phyloP scores from a whole-genome alignment of 2,113 vertebrate genomes.

The sheep (Ovis aries) region ARS-UI_Ramb_v3.0 NC_056071.1:64022501-64023000 shows the following conservation, averaged over 20 bases:
- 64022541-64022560: slow-evolving; percentile 45
- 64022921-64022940: slow-evolving; percentile 36
- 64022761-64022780: slow-evolving; percentile 72
- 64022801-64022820: slow-evolving; percentile 28
- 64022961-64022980: not conserved
- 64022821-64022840: slow-evolving; percentile 39
- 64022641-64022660: slow-evolving; percentile 26
- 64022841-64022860: slow-evolving; percentile 75
- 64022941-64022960: not conserved
- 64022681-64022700: slow-evolving; percentile 67
- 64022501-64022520: slow-evolving; percentile 30
- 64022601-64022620: not conserved
- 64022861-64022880: slow-evolving; percentile 64
- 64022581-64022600: not conserved
- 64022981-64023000: not conserved
- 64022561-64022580: slow-evolving; percentile 41
- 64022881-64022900: slow-evolving; percentile 36
- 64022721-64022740: slow-evolving; percentile 56
- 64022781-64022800: not conserved
- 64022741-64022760: slow-evolving; percentile 5
- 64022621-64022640: not conserved
- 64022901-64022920: slow-evolving; percentile 23
- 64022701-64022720: slow-evolving; percentile 55
- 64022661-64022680: slow-evolving; percentile 56
- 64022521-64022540: slow-evolving; percentile 45